Base-by-base conservation (phyloP, 2,888 invertebrate species). In the Anodontia alba region DNA sequence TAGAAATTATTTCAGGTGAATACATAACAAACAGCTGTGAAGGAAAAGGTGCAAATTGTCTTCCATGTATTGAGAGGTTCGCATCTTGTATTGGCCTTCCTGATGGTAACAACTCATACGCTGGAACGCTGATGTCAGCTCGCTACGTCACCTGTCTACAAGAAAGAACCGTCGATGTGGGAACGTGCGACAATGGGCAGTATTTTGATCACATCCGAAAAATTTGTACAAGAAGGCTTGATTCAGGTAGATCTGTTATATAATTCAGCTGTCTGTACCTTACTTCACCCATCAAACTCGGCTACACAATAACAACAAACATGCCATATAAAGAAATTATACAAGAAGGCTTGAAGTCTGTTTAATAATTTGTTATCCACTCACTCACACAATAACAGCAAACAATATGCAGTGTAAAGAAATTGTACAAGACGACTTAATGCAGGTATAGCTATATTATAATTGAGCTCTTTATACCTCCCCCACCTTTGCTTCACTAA, bases 81-180 rank as follows among this genome's bases (percentile, higher is more conserved):
- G 87, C 87, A 2, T 85, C 85, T 20, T 90, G 90, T 81, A 79
- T 85, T 0, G 87, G 87, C 0, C 77, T 74, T n/a, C 75, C 76
- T 8, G 86, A 89, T 46, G 90, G 90, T 3, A 86, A 88, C 77
- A 88, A 87, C 42, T 83, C 86, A 8, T 87, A 87, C 68, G 84
- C 84, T 0, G 87, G 87, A 15, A 70, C 81, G 33, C 86, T 87
- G 29, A 79, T 88, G 80, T 87, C 88, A 0, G 76, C 77, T 2
- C 75, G 82, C 31, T 90, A 84, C 67, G 71, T 87, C 12, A 75
- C 80, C 1, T 90, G 90, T 57, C 80, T 81, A 68, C 51, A 73
- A 31, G 84, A 84, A 17, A 78, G 90, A 66, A 90, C 90, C 0
- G 80, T 90, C 0, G 86, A 81, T 5, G 80, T 85, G 1, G 79